Base-by-base conservation (phyloP, 1,140 invertebrate genomes). In the Euura saliciscinereae region DNA sequence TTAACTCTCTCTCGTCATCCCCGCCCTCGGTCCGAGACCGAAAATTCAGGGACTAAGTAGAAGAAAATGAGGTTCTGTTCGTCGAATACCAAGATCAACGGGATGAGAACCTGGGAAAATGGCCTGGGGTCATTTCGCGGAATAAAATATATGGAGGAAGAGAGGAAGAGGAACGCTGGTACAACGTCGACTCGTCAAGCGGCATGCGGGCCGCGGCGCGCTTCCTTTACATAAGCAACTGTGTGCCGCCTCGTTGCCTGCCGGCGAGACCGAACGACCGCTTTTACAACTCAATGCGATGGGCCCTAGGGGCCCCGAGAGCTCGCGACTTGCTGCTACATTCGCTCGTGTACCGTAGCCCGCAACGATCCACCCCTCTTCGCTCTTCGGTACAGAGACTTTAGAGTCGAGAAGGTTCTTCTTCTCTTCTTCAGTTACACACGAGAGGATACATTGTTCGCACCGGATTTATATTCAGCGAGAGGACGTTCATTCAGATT, bases 221-320 rank as follows among this genome's bases (percentile, higher is more conserved):
- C 51, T 59, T 59, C 85, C 81, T 87, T 87, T 86, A 86, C 85
- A 87, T 86, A 87, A 85, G 83, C 83, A 84, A 83, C 80, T 79
- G 80, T 59, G 51, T 85, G 84, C 86, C 84, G 84, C 84, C 84
- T 79, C 85, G 84, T 85, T 84, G 84, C 84, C 84, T 79, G 82
- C 81, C 85, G 84, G 84, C 82, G 80, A 85, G 80, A 82, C 76
- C 84, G 79, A 85, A 82, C 81, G 51, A 59, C 51, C 51, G 85
- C 84, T 86, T 86, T 88, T 88, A 88, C 86, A 87, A 88, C 86
- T 87, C 86, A 88, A 88, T 88, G 86, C 80, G 2, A 8, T 8
- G 78, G 76, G 74, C 73, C 71, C 75, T 80, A 59, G 75, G 78
- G 82, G 79, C 77, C 79, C 79, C 70, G 68, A 44, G 59, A 73